Evolutionary conservation across 2,888 invertebrate species (phyloP), one percentile per base, ranked within the genome.

Genomic region (Euplexia lucipara): DNA sequence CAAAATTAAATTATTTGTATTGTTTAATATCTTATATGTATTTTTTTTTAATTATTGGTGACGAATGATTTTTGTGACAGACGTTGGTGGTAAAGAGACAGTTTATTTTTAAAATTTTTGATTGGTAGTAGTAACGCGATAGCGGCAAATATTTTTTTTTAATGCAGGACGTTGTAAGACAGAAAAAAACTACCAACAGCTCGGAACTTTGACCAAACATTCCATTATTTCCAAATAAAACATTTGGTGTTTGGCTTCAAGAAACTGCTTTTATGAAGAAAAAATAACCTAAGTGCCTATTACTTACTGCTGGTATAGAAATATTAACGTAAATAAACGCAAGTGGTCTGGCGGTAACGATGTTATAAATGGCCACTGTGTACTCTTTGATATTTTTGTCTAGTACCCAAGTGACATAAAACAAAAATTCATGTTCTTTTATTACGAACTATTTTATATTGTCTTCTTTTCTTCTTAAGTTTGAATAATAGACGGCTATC

Each of bases 251-350:
- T 35, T 10, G 9, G 7, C 44, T 56, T 57, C 9, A 44, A 34
- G 10, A 45, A 44, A 51, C 5, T 34, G n/a, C 16, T 71, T 14
- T 62, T 51, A 34, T 20, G 4, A 32, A 12, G 35, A 32, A 35
- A 61, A 61, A 44, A 22, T 16, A 37, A 48, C 39, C 0, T 12
- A 32, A 60, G 67, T 49, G 22, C n/a, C 42, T 44, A 42, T 54
- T 53, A 52, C 53, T 44, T 44, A 34, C 52, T 37, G n/a, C 32
- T 20, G 41, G 3, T 45, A 54, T 39, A 68, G 12, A 54, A 12
- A 65, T 65, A 73, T 48, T 39, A 16, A 54, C 37, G 53, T 39
- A 48, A 65, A 72, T 72, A 72, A 42, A 64, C 47, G 10, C 22
- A 34, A 69, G 53, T 53, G 32, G 39, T 53, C 32, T 64, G 68